Base-by-base conservation (phyloP, 1,140 invertebrate genomes). In the Mercenaria mercenaria region DNA sequence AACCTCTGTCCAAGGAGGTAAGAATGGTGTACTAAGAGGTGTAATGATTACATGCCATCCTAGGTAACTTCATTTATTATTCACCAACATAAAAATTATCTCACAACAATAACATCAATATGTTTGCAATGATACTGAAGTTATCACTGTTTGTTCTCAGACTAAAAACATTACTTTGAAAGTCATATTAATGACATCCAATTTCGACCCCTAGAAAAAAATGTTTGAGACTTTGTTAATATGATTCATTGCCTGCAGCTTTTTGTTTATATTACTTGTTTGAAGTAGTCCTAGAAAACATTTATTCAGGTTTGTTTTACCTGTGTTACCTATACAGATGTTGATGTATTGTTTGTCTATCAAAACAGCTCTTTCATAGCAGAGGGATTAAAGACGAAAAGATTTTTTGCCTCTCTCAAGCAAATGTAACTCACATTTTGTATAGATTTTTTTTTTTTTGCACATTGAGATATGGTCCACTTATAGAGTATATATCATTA, bases 101-200 rank as follows among this genome's bases (percentile, higher is more conserved):
- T n/a, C 18, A 37, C 18, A 67, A 11, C 61, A 67, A 67, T 37
- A 32, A 67, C 61, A 23, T 67, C 61, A 29, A 32, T 67, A n/a
- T 8, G 56, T 61, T 61, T 26, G 18, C 56, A 67, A 32, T 23
- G 3, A 13, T 72, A n/a, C 67, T 20, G 18, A 26, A 41, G 29
- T 50, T 18, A 50, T 47, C 29, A 41, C 26, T 47, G 13, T 77
- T 77, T 41, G 74, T 43, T 50, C 47, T 47, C 52, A 43, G 11
- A 3, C 20, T 39, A 72, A 77, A 34, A 43, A 3, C 29, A 26
- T 4, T n/a, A 3, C 74, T 50, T 13, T 11, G 26, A 77, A 29
- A 39, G 34, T 50, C 52, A 77, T 77, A 77, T 77, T 77, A 50
- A 77, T 29, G 39, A 74, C 69, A 74, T 23, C 39, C 43, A 50